These are phyloP conservation scores for Hippocampus mohnikei DNA, from an alignment of 2,113 vertebrate species.

Conservation along the genomic window DNA sequence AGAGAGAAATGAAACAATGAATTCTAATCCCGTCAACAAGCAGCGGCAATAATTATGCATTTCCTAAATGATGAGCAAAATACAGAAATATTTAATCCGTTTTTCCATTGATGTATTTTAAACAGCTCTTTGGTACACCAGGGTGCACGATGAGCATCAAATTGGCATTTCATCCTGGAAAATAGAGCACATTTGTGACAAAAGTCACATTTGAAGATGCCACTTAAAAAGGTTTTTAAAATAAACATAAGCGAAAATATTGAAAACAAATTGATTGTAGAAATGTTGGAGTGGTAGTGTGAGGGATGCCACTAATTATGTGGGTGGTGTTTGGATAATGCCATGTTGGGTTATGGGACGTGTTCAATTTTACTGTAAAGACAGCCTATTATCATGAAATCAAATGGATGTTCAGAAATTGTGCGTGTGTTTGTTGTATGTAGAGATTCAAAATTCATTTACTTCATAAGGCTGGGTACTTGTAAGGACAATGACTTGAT, in stretches of 20 bases:
- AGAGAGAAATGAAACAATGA: constrained; percentile 53
- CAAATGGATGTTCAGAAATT: background rate
- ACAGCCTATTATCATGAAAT: background rate
- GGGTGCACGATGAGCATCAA: constrained; percentile 68
- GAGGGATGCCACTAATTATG: no score
- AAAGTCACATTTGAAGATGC: constrained; percentile 51
- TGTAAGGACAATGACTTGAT: no score
- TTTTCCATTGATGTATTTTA: constrained; percentile 69
- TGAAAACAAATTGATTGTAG: constrained; percentile 41
- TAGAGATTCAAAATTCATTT: no score
- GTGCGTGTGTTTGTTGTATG: no score
- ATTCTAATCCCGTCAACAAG: constrained; percentile 72
- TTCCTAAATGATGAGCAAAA: constrained; percentile 76
- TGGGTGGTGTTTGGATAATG: background rate
- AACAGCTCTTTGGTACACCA: constrained; percentile 60
- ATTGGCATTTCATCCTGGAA: constrained; percentile 69
- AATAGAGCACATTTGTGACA: constrained; percentile 61
- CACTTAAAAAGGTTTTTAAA: background rate
- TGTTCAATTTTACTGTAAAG: constrained; percentile 4
- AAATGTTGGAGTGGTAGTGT: background rate
- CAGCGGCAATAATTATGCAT: constrained; percentile 75
- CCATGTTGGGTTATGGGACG: background rate
- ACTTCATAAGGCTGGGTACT: no score
- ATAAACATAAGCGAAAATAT: constrained; percentile 58
- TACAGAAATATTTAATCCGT: constrained; percentile 75